Conservation (phyloP, 2,113 vertebrate genomes). For the Ctenodactylus gundi region DNA sequence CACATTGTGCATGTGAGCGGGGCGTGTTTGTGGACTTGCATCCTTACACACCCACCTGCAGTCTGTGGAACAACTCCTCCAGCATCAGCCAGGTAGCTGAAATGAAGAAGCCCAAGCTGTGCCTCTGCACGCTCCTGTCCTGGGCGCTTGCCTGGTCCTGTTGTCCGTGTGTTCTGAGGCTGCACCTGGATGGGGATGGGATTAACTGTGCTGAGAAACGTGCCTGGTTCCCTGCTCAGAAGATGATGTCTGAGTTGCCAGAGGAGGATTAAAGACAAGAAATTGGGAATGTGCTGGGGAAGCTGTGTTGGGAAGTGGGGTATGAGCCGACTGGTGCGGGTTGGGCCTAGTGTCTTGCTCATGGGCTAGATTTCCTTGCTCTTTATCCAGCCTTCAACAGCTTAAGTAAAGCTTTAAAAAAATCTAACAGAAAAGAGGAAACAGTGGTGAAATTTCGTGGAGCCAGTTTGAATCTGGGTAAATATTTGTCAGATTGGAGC, state of each 20-base stretch:
- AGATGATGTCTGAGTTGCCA: background rate
- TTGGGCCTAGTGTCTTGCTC: background rate
- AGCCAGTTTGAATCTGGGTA: background rate
- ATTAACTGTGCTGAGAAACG: background rate
- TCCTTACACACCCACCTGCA: background rate
- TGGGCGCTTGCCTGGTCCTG: background rate
- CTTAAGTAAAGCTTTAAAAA: background rate
- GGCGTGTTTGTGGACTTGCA: too few species aligned
- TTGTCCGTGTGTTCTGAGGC: background rate
- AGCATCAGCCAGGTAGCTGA: too few species aligned
- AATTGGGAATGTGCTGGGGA: background rate
- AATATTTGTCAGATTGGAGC: background rate
- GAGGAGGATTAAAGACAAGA: background rate
- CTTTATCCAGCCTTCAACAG: background rate
- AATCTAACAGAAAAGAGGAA: background rate
- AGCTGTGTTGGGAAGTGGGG: background rate
- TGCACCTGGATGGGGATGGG: slow-evolving; percentile 14
- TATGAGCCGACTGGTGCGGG: too few species aligned
- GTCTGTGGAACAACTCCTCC: background rate
- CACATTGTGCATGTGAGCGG: background rate
- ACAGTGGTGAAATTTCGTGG: background rate
- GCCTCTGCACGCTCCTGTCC: background rate
- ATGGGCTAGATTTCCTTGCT: background rate
- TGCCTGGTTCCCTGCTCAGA: background rate
- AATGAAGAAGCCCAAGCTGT: background rate